Conservation (phyloP, 2,888 invertebrate species). For the Sipunculus nudus region DNA sequence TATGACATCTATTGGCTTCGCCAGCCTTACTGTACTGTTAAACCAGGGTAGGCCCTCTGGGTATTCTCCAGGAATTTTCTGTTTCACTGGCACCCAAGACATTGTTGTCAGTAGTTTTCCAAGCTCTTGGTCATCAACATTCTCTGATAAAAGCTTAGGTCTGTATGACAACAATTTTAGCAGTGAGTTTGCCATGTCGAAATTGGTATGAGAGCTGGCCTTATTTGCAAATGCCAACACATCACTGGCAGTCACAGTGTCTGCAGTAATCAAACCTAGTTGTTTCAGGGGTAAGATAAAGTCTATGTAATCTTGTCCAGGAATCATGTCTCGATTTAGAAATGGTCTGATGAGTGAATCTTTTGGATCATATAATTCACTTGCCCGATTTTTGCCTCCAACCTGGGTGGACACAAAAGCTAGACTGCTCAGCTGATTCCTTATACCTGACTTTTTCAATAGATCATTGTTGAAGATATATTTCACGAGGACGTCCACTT, state of each 20-base stretch:
- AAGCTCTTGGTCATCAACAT: constrained; percentile 19
- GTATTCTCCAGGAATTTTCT: constrained; percentile 25
- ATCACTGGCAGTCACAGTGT: constrained; percentile 27
- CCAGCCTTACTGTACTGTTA: not conserved
- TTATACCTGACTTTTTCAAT: too few species aligned
- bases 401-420: too few species aligned
- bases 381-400: too few species aligned
- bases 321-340: constrained; percentile 42
- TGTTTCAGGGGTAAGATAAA: constrained; percentile 29
- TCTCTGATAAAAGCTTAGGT: constrained; percentile 15
- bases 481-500: too few species aligned
- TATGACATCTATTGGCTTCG: constrained; percentile 15
- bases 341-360: too few species aligned
- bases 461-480: too few species aligned
- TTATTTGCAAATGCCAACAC: constrained; percentile 29
- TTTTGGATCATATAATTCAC: too few species aligned
- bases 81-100: constrained; percentile 27
- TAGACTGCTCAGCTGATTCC: too few species aligned
- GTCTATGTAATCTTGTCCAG: constrained; percentile 27
- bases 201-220: not conserved
- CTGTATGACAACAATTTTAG: constrained; percentile 25
- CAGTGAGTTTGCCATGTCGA: constrained; percentile 23
- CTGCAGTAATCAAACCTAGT: constrained; percentile 37
- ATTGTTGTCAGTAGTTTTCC: constrained; percentile 15
- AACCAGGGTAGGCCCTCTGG: constrained; percentile 20